Evolutionary conservation across 1,140 invertebrate species (phyloP).

Genomic region (Zelostemma sp.): DNA sequence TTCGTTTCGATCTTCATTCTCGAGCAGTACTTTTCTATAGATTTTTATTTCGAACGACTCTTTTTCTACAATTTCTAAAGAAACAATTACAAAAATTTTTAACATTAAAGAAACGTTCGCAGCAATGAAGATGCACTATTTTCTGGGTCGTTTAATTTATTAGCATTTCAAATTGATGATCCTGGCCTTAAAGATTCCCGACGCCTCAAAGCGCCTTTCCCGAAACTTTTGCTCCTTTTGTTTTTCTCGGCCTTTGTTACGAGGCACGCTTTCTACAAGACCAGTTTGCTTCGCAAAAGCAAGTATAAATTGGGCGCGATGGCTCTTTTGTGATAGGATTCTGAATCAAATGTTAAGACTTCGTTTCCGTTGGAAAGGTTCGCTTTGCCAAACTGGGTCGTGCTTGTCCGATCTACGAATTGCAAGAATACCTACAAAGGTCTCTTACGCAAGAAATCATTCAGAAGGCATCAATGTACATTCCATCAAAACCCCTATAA

Average conservation of each 20-base stretch:
- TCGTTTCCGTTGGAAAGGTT: slow-evolving; percentile 8
- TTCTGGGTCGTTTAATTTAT: no score
- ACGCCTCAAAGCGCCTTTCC: neutral
- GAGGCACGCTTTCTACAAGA: slow-evolving; percentile 25
- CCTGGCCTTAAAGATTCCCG: neutral
- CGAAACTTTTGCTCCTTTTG: slow-evolving; percentile 7
- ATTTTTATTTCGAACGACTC: neutral
- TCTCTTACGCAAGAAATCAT: slow-evolving; percentile 35
- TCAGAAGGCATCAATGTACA: slow-evolving; percentile 27
- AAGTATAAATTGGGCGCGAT: slow-evolving; percentile 40
- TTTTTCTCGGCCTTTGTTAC: slow-evolving; percentile 1
- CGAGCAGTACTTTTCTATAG: neutral
- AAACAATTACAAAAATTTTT: no score
- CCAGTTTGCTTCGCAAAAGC: slow-evolving; percentile 21
- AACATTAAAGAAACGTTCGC: no score
- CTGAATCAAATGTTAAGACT: slow-evolving; percentile 37
- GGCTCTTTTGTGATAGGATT: slow-evolving; percentile 39
- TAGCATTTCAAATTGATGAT: neutral
- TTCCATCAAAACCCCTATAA: slow-evolving; percentile 25
- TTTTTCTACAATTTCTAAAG: neutral
- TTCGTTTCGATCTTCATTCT: neutral
- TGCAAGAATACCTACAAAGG: slow-evolving; percentile 22
- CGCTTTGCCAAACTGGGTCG: slow-evolving; percentile 26
- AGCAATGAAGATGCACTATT: no score
- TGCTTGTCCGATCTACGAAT: slow-evolving; percentile 16